Base-by-base conservation (phyloP, 2,113 vertebrate species). In the Ariopsis seemanni region DNA sequence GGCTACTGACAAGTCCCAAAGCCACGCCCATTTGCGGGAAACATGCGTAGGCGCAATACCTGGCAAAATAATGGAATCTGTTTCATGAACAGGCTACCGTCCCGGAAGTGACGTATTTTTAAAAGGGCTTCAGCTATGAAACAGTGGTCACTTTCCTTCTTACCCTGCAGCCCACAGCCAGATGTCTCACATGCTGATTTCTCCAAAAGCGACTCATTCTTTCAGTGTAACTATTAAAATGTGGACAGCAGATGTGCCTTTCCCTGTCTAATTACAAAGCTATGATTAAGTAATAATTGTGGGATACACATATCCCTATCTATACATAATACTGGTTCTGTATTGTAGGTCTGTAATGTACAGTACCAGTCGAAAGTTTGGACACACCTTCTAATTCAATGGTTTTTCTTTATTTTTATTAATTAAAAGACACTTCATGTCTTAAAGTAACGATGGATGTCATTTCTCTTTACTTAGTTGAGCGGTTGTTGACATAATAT, bases 21-120 rank as follows among this genome's bases (percentile, higher is more conserved):
- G 34, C 84, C 84, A 62, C 84, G 30, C 71, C 84, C 71, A 60
- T 48, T 84, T 72, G 20, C 69, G 30, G 69, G 34, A 75, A 75
- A n/a, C 22, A 5, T 18, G 55, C 71, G 82, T 67, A 55, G 48
- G 22, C n/a, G 4, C 82, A 7, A 53, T 69, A 52, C 48, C 7
- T 67, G 25, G 25, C 25, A 65, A 67, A 83, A 67, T 2, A 50
- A 52, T 4, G 20, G 14, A 18, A 34, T 25, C 22, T 12, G 18
- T 14, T n/a, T 57, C 10, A n/a, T n/a, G 12, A n/a, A 14, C 50
- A n/a, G 5, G 9, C 6, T 14, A 17, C 52, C 5, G 6, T 18
- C 27, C n/a, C 78, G 53, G 78, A 80, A 80, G 53, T 80, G 53
- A 80, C 78, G 78, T 58, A 1, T n/a, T 12, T 7, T n/a, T 53